Evolutionary conservation across 2,888 invertebrate species (phyloP).

Genomic region (Argyresthia albistria): DNA sequence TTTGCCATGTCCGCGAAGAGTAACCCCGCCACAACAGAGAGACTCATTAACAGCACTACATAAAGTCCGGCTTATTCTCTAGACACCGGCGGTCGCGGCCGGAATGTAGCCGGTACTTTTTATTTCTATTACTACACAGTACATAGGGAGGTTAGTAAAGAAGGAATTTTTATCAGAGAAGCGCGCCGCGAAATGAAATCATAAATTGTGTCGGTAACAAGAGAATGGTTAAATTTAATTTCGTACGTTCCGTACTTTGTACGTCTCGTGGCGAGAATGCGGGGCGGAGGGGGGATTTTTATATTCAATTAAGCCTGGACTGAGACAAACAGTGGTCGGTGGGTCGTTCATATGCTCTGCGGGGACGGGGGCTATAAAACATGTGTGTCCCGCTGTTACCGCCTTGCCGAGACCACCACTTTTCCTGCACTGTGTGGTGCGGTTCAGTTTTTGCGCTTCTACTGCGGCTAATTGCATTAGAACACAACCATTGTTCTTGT

Average conservation of each 20-base stretch:
- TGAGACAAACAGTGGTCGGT: slow-evolving; percentile 39
- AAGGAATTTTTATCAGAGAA: neutral
- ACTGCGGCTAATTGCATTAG: slow-evolving; percentile 1
- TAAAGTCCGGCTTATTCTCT: too few relatives aligned
- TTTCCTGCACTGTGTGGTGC: neutral
- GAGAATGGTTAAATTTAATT: slow-evolving; percentile 10
- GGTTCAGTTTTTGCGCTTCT: slow-evolving; percentile 3
- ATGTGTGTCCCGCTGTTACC: slow-evolving; percentile 19
- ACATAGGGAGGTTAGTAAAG: too few relatives aligned
- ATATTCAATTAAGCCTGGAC: slow-evolving; percentile 44
- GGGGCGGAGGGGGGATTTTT: slow-evolving; percentile 24
- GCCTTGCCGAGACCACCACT: neutral
- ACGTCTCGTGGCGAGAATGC: slow-evolving; percentile 14
- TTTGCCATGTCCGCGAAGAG: too few relatives aligned
- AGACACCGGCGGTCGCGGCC: too few relatives aligned
- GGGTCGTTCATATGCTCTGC: slow-evolving; percentile 29
- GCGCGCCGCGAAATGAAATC: slow-evolving; percentile 8
- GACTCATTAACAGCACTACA: neutral
- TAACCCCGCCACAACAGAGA: neutral
- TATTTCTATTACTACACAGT: too few relatives aligned
- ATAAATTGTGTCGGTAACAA: slow-evolving; percentile 9
- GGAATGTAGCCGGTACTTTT: too few relatives aligned
- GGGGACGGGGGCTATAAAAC: slow-evolving; percentile 26
- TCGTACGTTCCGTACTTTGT: slow-evolving; percentile 14
- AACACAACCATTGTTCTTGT: neutral